Evolutionary conservation across 1,140 invertebrate genomes (phyloP).

Genomic region (Trichomalopsis sarcophagae): DNA sequence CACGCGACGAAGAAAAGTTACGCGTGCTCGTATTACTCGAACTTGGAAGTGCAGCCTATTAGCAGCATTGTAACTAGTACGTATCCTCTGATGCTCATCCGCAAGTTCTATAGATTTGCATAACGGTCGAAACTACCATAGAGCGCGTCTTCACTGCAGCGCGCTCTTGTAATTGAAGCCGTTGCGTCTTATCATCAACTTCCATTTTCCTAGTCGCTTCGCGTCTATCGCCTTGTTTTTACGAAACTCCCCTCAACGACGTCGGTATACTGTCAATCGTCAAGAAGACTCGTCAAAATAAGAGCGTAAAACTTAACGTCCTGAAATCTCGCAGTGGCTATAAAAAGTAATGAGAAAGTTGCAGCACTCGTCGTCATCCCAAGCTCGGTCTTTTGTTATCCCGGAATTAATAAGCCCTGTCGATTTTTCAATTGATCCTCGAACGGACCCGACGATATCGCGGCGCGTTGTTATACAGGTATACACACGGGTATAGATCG

Average conservation of each 20-base stretch:
- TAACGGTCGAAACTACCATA: constrained; percentile 19
- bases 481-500: background rate
- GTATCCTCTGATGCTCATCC: constrained; percentile 12
- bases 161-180: background rate
- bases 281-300: background rate
- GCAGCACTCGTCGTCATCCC: background rate
- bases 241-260: no score
- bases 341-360: background rate
- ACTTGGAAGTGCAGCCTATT: constrained; percentile 8
- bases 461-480: background rate
- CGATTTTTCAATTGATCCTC: constrained; percentile 68
- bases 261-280: no score
- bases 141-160: background rate
- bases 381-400: background rate
- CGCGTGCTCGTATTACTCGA: background rate
- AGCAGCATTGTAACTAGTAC: background rate
- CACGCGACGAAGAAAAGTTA: no score
- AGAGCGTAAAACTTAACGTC: no score
- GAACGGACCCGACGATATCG: background rate
- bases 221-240: constrained; percentile 16
- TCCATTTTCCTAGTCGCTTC: background rate
- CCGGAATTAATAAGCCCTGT: constrained; percentile 64
- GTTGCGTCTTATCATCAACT: constrained; percentile 20
- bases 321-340: background rate
- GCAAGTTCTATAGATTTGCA: constrained; percentile 26